Conservation (phyloP, 2,113 vertebrate genomes). For the Charadrius vociferus region DNA sequence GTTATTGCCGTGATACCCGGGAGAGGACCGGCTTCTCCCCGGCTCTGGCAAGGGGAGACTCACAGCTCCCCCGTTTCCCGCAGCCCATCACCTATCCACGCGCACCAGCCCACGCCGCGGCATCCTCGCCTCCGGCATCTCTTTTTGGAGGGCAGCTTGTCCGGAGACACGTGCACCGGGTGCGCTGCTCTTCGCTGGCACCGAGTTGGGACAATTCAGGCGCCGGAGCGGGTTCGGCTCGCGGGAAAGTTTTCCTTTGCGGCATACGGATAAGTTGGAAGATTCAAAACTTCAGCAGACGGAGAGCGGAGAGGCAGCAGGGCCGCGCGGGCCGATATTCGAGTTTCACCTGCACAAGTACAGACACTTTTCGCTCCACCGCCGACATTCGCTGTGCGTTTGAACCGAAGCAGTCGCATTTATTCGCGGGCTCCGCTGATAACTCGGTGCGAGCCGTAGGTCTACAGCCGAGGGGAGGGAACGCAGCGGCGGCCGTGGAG, state of each 20-base stretch:
- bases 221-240: background rate
- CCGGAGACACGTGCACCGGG: accelerated
- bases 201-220: accelerated
- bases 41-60: accelerated
- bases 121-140: accelerated
- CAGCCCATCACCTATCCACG: background rate
- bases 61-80: background rate
- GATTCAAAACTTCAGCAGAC: background rate
- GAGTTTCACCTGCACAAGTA: background rate
- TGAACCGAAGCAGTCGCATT: accelerated
- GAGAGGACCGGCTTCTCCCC: background rate
- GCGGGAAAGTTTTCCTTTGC: background rate
- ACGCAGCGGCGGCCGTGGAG: accelerated
- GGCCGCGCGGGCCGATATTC: accelerated
- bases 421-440: background rate
- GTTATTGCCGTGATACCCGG: accelerated
- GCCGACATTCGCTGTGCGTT: background rate
- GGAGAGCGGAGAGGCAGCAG: background rate
- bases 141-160: background rate
- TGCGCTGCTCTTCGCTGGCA: background rate
- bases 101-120: accelerated
- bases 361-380: background rate
- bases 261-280: background rate
- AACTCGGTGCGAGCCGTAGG: accelerated
- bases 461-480: background rate